Conservation (phyloP, 2,888 invertebrate genomes). For the Tanytarsus gracilentus region DNA sequence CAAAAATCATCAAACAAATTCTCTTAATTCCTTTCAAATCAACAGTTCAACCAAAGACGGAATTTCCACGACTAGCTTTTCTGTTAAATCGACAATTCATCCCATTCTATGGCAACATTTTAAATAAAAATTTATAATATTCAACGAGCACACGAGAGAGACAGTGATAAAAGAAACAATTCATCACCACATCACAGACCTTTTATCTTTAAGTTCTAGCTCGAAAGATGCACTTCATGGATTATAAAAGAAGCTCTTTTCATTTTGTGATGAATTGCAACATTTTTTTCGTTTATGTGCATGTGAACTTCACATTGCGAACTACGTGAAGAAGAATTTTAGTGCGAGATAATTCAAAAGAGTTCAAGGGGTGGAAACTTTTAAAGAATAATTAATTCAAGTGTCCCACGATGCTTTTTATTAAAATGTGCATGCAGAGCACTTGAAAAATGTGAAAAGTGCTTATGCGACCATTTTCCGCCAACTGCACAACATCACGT, state of each 20-base stretch:
- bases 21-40: too few relatives aligned
- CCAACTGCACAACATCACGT: neutral
- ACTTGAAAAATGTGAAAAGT: constrained; percentile 1
- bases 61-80: too few relatives aligned
- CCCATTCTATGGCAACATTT: too few relatives aligned
- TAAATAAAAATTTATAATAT: too few relatives aligned
- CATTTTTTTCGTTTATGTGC: neutral
- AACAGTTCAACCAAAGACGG: too few relatives aligned
- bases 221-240: neutral
- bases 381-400: too few relatives aligned
- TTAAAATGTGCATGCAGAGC: neutral
- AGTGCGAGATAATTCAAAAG: neutral
- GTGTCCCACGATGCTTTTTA: neutral
- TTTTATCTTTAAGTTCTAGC: neutral
- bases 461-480: neutral
- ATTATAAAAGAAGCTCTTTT: neutral
- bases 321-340: neutral
- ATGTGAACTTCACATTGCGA: neutral
- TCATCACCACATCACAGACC: constrained; percentile 14
- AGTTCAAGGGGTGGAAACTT: neutral
- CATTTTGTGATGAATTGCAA: neutral
- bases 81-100: too few relatives aligned
- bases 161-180: constrained; percentile 21
- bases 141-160: too few relatives aligned
- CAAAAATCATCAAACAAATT: too few relatives aligned